Base-by-base conservation (phyloP, 2,888 invertebrate genomes). In the Acrobasis repandana region DNA sequence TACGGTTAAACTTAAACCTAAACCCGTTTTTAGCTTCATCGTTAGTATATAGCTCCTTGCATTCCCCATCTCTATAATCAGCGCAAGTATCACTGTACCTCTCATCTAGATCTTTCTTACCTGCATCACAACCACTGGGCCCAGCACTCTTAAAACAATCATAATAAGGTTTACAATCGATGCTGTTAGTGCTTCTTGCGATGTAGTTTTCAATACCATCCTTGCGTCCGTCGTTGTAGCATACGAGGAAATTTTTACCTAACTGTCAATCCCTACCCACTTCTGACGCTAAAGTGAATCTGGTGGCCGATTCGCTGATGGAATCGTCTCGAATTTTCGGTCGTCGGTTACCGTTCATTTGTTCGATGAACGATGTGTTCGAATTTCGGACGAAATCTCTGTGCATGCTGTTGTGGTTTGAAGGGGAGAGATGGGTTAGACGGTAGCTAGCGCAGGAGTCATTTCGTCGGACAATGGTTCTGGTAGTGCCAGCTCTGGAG, bases 341-440 rank as follows among this genome's bases (percentile, higher is more conserved):
- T 1, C 86, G 73, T 36, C 89, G 68, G 43, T 86, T 89, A 0
- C 90, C 90, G 64, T 93, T 93, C 68, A 85, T 74, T 61, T 90
- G 88, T 63, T 92, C 92, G 5, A 93, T 91, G 71, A 93, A 93
- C 0, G 92, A 90, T 0, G 92, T 92, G 61, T 91, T 90, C 0
- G 83, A 86, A n/a, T 86, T 90, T n/a, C 88, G 79, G 9, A 79
- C 76, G 60, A 79, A 82, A 64, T 92, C 90, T 36, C 90, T 71
- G 60, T 92, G 82, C n/a, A 88, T 85, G 66, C 80, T 79, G 72
- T 90, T 90, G 58, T 91, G 90, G 62, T 91, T 92, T 1, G 92
- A 92, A 0, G 91, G 92, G 0, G 93, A 92, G 10, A 92, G 75
- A 49, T 93, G 91, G 0, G 92, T 88, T 1, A 92, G 79, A 0